A percentile compares a stretch with the other conserved stretches of the same genome.
These are phyloP conservation scores for Cinclus cinclus DNA, from an alignment of 2,113 vertebrate species.

Conservation along the genomic window DNA sequence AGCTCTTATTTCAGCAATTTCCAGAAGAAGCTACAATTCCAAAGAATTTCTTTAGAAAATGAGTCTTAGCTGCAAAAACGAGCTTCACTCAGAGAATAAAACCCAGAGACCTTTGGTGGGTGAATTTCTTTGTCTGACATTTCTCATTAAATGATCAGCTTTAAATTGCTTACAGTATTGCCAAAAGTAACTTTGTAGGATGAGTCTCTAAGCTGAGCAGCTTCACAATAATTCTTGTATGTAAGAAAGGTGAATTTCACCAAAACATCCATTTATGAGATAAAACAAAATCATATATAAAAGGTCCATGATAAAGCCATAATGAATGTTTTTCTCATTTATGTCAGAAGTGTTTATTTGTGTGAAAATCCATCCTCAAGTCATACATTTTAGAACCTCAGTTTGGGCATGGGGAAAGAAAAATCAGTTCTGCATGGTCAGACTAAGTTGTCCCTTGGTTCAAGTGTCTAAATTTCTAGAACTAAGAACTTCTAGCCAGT, in stretches of 20 bases:
- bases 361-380: neutral
- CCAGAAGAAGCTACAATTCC: neutral
- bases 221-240: neutral
- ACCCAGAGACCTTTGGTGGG: neutral
- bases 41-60: neutral
- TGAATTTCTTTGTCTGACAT: neutral
- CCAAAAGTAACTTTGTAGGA: neutral
- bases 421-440: neutral
- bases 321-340: neutral
- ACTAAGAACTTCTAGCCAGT: neutral
- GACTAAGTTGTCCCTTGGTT: neutral
- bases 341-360: neutral
- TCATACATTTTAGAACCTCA: neutral
- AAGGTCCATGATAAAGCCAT: neutral
- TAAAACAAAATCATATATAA: neutral
- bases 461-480: neutral
- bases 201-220: neutral
- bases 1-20: neutral
- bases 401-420: neutral
- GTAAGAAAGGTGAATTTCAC: neutral
- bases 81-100: neutral
- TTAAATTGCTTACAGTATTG: neutral
- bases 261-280: neutral
- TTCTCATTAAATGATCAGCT: conserved; percentile 4
- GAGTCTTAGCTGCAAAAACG: neutral